Conservation (phyloP, 2,888 invertebrate species). For the Smittia aterrima region DNA sequence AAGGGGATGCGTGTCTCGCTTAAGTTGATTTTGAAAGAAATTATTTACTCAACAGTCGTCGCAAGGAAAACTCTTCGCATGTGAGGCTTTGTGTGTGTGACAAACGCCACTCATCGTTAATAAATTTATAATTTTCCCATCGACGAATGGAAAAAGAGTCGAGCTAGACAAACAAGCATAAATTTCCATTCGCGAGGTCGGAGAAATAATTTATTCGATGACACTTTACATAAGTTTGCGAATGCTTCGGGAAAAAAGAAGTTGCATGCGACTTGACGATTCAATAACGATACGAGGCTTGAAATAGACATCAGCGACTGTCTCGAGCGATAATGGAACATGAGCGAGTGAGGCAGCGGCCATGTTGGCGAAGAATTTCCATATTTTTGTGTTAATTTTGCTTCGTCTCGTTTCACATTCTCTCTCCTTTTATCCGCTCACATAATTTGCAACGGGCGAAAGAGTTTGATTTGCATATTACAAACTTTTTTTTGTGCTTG, state of each 20-base stretch:
- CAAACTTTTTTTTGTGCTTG: background rate
- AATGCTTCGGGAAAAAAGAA: background rate
- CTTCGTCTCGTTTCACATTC: background rate
- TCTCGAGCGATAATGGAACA: too few relatives aligned
- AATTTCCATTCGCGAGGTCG: background rate
- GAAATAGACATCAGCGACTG: background rate
- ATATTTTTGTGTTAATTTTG: conserved; percentile 14
- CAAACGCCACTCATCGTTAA: background rate
- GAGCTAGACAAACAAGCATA: background rate
- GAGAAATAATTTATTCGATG: background rate
- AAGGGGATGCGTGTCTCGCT: conserved; percentile 3
- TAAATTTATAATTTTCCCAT: background rate
- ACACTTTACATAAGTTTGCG: background rate
- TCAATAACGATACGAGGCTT: background rate
- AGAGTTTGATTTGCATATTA: conserved; percentile 4
- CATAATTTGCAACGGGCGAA: background rate
- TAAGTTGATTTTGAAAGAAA: background rate
- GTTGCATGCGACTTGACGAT: background rate
- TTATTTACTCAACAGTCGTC: background rate
- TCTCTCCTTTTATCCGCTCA: background rate
- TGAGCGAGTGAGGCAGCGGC: background rate
- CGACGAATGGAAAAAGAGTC: background rate
- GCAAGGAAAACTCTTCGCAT: background rate
- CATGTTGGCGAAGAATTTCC: conserved; percentile 6
- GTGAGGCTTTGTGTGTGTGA: background rate